Base-by-base conservation (phyloP, 2,888 invertebrate genomes). In the Omphaloscelis lunosa region DNA sequence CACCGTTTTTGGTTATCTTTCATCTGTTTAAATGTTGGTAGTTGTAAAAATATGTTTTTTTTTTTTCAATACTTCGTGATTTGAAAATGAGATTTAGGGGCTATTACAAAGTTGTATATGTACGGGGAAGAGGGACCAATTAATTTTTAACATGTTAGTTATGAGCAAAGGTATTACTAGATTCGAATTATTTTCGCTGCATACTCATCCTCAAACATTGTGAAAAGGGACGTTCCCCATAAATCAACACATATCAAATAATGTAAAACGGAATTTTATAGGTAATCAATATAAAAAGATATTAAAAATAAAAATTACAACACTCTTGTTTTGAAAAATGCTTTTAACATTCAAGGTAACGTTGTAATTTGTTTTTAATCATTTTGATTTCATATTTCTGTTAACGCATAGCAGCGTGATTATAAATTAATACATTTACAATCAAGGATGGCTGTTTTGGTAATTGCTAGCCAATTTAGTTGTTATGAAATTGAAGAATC, bases 1-100 rank as follows among this genome's bases (percentile, higher is more conserved):
- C 93, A 93, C 88, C 83, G 80, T 78, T 59, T 59, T 68, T 41
- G 70, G 77, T 71, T 65, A 86, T 83, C 69, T 72, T 66, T 66
- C 72, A 63, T 86, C 83, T 66, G 72, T 72, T 82, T 75, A 20
- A 67, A 75, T 51, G 58, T 72, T 80, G 53, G n/a, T 41, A 20
- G 59, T 84, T 68, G 41, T 45, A 69, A 72, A 72, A 39, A 67
- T 53, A 5, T 11, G 23, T 34, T 27, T 59, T 56, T 8, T 65
- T 58, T 34, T 3, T n/a, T n/a, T n/a, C n/a, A n/a, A n/a, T n/a
- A 45, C 5, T 45, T 45, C 45, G 45, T 45, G 5, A 45, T 5
- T 45, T 45, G 4, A 45, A 15, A 45, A 5, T 45, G 48, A 5
- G 0, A 17, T 17, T 48, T 48, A 48, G 48, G 48, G 6, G 23